A percentile compares a stretch with the other conserved stretches of the same genome.
Evolutionary conservation across 2,797 vertebrate species (phyloP).

Genomic region (Kryptopterus vitreolus): DNA sequence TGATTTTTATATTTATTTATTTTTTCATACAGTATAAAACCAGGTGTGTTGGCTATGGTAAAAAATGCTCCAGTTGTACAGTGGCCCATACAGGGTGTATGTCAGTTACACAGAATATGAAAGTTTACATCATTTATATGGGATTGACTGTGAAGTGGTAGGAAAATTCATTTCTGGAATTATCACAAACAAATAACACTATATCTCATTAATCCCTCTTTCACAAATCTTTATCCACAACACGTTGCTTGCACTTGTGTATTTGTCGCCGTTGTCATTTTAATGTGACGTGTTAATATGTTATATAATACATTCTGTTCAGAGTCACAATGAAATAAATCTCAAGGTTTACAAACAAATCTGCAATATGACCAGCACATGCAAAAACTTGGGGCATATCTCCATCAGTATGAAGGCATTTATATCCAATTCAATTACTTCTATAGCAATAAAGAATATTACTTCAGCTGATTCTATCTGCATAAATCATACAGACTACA

Average conservation of each 20-base stretch:
- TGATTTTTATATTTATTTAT: background rate
- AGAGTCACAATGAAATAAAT: background rate
- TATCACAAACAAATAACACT: too few species aligned
- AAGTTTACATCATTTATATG: background rate
- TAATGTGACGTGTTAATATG: background rate
- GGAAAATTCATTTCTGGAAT: too few species aligned
- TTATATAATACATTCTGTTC: background rate
- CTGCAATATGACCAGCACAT: background rate
- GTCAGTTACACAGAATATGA: background rate
- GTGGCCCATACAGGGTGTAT: background rate
- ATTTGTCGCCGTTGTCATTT: background rate
- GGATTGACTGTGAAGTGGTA: background rate
- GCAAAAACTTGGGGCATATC: background rate
- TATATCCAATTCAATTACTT: conserved; percentile 2
- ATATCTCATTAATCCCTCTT: background rate
- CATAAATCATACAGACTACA: conserved; percentile 4
- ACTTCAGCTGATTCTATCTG: conserved; percentile 15
- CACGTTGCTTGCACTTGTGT: too few species aligned
- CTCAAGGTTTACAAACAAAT: background rate
- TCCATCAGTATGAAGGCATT: background rate
- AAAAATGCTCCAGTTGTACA: background rate
- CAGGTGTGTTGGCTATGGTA: background rate
- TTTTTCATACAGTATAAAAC: background rate
- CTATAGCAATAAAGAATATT: background rate
- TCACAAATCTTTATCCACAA: background rate